These are phyloP conservation scores for Metaphire vulgaris DNA, from an alignment of 1,140 invertebrate species.

Conservation along the genomic window DNA sequence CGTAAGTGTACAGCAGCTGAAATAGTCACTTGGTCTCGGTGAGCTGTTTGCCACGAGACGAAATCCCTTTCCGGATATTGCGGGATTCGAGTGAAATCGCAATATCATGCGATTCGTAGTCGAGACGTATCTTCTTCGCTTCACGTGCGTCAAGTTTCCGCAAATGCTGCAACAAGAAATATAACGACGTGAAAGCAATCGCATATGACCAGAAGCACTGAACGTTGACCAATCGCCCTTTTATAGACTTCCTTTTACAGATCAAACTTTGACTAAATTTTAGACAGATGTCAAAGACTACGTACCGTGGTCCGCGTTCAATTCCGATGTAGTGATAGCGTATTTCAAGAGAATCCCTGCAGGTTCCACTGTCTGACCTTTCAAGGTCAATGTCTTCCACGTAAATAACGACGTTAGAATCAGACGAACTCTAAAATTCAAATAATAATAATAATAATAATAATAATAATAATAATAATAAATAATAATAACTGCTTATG, in stretches of 20 bases:
- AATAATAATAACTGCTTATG: too few relatives aligned
- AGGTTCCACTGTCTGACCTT: neutral
- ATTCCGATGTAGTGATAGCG: constrained; percentile 22
- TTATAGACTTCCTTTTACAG: too few relatives aligned
- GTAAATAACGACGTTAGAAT: neutral
- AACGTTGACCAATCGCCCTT: too few relatives aligned
- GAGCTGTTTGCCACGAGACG: neutral
- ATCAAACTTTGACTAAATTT: too few relatives aligned
- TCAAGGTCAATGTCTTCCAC: constrained; percentile 14
- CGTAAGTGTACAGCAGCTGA: too few relatives aligned
- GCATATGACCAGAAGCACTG: too few relatives aligned
- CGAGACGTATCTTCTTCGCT: constrained; percentile 3
- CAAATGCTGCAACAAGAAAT: constrained; percentile 8
- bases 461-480: too few relatives aligned
- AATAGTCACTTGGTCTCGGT: neutral
- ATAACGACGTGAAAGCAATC: neutral
- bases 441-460: too few relatives aligned
- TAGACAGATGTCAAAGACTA: too few relatives aligned
- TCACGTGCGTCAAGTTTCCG: neutral
- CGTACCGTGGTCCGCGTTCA: constrained; percentile 16
- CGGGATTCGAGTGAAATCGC: constrained; percentile 5
- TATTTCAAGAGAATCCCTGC: constrained; percentile 16
- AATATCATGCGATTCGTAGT: constrained; percentile 11
- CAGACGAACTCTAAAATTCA: constrained; percentile 10
- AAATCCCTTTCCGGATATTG: constrained; percentile 1